Conservation (phyloP, 1,140 invertebrate genomes). For the Drosophila littoralis region DNA sequence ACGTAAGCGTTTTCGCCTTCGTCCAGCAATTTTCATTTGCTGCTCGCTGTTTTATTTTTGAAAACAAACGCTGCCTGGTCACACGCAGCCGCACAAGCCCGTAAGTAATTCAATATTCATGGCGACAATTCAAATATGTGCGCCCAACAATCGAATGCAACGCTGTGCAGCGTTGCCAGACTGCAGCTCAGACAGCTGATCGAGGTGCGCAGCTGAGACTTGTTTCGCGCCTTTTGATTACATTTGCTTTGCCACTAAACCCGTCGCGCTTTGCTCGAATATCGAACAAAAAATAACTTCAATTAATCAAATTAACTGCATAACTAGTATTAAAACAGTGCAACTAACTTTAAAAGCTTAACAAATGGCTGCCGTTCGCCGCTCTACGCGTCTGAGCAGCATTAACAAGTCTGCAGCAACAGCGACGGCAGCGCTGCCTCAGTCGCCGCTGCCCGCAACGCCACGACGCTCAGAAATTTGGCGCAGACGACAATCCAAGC, state of each 20-base stretch:
- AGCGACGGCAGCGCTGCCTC: conserved; percentile 47
- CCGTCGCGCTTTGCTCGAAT: conserved; percentile 2
- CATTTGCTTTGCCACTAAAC: conserved; percentile 31
- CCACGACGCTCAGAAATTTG: conserved; percentile 71
- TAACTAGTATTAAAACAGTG: conserved; percentile 12
- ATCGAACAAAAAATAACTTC: neutral
- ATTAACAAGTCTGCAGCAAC: conserved; percentile 55
- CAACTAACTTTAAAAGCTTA: conserved; percentile 9
- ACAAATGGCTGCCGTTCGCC: conserved; percentile 73
- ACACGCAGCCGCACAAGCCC: conserved; percentile 47
- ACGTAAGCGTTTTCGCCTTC: conserved; percentile 65
- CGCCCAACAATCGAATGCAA: conserved; percentile 44
- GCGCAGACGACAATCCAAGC: conserved; percentile 62
- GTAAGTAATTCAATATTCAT: conserved; percentile 76
- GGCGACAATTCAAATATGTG: conserved; percentile 39
- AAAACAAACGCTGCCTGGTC: conserved; percentile 33
- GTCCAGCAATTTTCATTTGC: conserved; percentile 66
- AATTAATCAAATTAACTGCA: conserved; percentile 9
- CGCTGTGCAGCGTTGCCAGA: conserved; percentile 49
- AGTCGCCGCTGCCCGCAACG: conserved; percentile 47
- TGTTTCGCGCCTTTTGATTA: conserved; percentile 48
- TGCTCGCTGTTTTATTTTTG: conserved; percentile 67
- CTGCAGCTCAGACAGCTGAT: conserved; percentile 24
- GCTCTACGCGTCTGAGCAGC: conserved; percentile 77
- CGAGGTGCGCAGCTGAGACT: conserved; percentile 40